These are phyloP conservation scores for Agrochola lychnidis DNA, from an alignment of 2,888 invertebrate genomes.

Conservation along the genomic window DNA sequence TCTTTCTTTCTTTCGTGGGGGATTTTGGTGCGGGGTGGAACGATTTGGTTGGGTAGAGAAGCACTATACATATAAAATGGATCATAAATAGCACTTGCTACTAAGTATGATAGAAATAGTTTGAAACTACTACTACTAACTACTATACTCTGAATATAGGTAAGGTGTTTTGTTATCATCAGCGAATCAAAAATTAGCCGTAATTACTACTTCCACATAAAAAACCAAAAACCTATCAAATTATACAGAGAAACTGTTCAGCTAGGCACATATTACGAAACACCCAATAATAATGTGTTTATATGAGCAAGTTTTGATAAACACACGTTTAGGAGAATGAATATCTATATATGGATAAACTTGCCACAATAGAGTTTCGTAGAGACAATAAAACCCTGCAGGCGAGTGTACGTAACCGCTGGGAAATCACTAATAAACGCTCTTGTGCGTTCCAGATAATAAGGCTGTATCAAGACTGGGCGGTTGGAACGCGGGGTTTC, in stretches of 20 bases:
- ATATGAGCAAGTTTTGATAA: conserved; percentile 30
- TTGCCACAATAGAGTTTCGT: conserved; percentile 45
- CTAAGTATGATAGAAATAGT: no score
- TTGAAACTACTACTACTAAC: no score
- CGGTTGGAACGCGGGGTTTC: neutral
- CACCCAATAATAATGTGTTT: conserved; percentile 16
- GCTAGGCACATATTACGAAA: neutral
- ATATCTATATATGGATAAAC: conserved; percentile 42
- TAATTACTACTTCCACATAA: neutral
- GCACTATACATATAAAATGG: no score
- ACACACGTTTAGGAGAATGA: conserved; percentile 33
- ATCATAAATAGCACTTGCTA: no score
- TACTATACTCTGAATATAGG: no score
- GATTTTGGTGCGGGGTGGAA: no score
- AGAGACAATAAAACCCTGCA: conserved; percentile 61
- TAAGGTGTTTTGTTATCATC: no score
- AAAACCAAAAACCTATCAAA: neutral
- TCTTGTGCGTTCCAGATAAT: conserved; percentile 48
- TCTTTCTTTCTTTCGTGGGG: no score
- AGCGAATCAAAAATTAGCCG: no score
- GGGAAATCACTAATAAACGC: conserved; percentile 75
- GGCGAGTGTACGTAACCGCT: conserved; percentile 57
- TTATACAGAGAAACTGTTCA: neutral
- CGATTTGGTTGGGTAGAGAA: no score
- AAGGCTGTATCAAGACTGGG: conserved; percentile 15